These are phyloP conservation scores for Notolabrus celidotus DNA, from an alignment of 2,797 vertebrate species.

Conservation along the genomic window DNA sequence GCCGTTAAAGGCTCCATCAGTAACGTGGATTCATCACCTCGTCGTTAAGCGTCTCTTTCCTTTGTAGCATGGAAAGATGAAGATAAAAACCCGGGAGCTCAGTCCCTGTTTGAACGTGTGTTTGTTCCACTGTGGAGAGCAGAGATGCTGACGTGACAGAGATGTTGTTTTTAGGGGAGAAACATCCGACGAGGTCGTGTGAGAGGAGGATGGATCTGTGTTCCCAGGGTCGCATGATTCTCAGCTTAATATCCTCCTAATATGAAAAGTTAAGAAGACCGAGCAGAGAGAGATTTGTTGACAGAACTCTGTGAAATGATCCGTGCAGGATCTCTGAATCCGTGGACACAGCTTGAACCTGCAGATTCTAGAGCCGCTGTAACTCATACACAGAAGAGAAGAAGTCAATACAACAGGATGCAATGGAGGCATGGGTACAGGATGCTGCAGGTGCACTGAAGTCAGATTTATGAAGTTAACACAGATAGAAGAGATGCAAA, in stretches of 20 bases:
- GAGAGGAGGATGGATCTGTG: background rate
- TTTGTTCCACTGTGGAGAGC: background rate
- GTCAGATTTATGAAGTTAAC: too few relatives aligned
- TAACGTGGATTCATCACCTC: background rate
- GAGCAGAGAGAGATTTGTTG: background rate
- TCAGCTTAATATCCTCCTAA: background rate
- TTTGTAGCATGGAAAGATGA: background rate
- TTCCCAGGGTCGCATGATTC: background rate
- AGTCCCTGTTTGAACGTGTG: background rate
- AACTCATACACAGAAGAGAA: too few relatives aligned
- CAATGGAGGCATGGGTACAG: too few relatives aligned
- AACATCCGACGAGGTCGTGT: background rate
- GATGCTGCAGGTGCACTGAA: too few relatives aligned
- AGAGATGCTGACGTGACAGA: background rate
- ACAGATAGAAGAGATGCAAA: too few relatives aligned
- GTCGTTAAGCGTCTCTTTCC: background rate
- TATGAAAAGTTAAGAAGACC: background rate
- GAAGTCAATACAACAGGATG: too few relatives aligned
- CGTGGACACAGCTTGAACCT: too few relatives aligned
- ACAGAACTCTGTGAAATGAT: too few relatives aligned
- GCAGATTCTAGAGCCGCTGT: too few relatives aligned
- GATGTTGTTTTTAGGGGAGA: background rate
- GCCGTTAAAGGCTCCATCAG: constrained; percentile 11
- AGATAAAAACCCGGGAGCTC: background rate
- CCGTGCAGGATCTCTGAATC: too few relatives aligned